These are phyloP conservation scores for Thumatha senex DNA, from an alignment of 2,888 invertebrate species.

Conservation along the genomic window DNA sequence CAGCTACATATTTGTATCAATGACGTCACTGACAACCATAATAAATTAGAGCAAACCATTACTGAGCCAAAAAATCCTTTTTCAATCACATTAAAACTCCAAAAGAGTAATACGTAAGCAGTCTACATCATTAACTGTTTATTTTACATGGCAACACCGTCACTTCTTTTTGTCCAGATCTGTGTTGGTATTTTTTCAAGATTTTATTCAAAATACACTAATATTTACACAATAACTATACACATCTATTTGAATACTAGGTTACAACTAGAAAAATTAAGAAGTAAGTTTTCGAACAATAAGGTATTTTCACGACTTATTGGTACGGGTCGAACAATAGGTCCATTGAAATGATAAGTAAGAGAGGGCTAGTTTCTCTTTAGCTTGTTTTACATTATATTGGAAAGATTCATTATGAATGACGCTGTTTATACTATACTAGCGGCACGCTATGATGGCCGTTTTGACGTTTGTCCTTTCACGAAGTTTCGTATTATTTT, in stretches of 20 bases:
- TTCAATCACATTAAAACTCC: conserved; percentile 16
- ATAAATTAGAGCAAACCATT: conserved; percentile 18
- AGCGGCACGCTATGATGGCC: no score
- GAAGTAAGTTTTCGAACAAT: conserved; percentile 40
- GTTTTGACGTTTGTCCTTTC: no score
- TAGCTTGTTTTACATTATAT: conserved; percentile 11
- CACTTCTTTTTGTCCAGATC: neutral
- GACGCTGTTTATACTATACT: no score
- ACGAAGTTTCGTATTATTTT: no score
- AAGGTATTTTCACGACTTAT: conserved; percentile 35
- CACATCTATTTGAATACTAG: conserved; percentile 19
- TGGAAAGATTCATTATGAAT: neutral
- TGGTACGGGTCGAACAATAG: conserved; percentile 48
- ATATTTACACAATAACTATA: conserved; percentile 4
- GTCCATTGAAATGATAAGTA: conserved; percentile 57
- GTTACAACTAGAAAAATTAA: conserved; percentile 21
- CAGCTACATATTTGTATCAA: conserved; percentile 5
- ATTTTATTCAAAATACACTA: neutral
- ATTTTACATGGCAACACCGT: neutral
- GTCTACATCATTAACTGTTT: neutral
- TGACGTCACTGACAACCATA: conserved; percentile 12
- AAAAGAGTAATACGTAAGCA: conserved; percentile 1
- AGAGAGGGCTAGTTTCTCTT: conserved; percentile 9
- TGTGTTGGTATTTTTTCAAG: neutral
- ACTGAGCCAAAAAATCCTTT: conserved; percentile 4